Conservation (phyloP, 2,113 vertebrate genomes). For the Tamias sibiricus region DNA sequence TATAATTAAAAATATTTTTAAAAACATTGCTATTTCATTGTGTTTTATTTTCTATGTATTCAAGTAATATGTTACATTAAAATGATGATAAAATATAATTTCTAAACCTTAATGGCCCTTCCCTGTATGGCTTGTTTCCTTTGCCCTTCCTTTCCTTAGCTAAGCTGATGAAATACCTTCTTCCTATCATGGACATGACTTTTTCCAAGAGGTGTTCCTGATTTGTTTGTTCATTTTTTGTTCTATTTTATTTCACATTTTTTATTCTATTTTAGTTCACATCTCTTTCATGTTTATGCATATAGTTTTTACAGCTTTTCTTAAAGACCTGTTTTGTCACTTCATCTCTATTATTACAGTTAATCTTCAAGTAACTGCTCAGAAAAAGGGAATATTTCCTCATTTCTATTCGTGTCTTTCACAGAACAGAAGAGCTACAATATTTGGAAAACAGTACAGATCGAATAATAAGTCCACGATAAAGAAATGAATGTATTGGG, state of each 20-base stretch:
- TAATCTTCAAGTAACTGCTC: neutral
- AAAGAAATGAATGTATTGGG: too few species aligned
- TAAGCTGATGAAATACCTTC: slow-evolving; percentile 22
- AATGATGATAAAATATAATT: neutral
- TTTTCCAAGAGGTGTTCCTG: neutral
- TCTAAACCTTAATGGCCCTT: neutral
- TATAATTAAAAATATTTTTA: too few species aligned
- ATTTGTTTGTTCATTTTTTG: neutral
- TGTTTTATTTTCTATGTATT: neutral
- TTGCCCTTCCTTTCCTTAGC: neutral
- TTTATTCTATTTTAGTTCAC: too few species aligned
- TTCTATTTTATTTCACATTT: neutral
- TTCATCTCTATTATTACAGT: neutral
- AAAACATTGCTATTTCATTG: neutral
- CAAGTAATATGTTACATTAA: neutral
- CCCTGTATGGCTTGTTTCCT: neutral
- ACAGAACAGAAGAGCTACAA: neutral
- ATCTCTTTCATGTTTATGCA: neutral
- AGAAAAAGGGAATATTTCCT: neutral
- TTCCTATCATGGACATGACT: neutral
- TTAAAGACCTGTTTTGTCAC: neutral
- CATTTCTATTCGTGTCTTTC: neutral
- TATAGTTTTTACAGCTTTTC: neutral
- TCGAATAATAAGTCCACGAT: neutral
- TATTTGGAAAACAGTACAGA: neutral